These are phyloP conservation scores for Platichthys stellatus DNA, from an alignment of 2,113 vertebrate genomes.

Conservation along the genomic window DNA sequence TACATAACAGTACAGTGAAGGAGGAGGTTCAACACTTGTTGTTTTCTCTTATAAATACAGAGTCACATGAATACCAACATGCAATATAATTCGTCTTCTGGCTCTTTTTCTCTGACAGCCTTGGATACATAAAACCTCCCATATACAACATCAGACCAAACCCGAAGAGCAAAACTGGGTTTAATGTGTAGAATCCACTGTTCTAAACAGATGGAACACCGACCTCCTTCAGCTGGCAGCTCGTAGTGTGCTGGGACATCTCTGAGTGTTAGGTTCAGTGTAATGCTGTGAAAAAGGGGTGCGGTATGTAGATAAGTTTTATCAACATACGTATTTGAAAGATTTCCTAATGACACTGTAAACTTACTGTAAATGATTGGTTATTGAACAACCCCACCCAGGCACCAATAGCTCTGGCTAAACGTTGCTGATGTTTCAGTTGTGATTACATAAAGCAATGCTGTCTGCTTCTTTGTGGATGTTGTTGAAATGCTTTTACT, in stretches of 20 bases:
- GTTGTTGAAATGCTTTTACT: conserved; percentile 7
- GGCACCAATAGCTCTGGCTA: background rate
- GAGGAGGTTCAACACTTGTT: conserved; percentile 9
- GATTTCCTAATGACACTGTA: background rate
- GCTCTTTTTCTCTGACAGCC: conserved; percentile 34
- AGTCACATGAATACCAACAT: conserved; percentile 46
- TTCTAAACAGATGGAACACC: conserved; percentile 48
- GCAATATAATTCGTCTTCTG: conserved; percentile 31
- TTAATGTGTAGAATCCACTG: conserved; percentile 9
- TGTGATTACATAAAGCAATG: conserved; percentile 7
- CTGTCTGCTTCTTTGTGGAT: conserved; percentile 5
- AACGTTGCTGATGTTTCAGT: conserved; percentile 12
- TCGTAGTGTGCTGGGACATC: conserved; percentile 44
- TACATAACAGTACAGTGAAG: background rate
- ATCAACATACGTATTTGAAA: too few species aligned
- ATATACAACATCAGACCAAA: conserved; percentile 48
- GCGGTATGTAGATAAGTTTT: too few species aligned
- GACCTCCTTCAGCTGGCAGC: conserved; percentile 39
- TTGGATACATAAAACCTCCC: conserved; percentile 27
- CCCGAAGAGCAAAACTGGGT: conserved; percentile 41
- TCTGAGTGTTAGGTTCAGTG: conserved; percentile 20
- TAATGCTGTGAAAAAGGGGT: background rate
- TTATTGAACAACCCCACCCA: background rate
- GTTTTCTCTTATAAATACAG: conserved; percentile 14
- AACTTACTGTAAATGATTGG: background rate